phyloP scores from a whole-genome alignment of 1,140 invertebrate species.

The Saccostrea cuccullata region DNA sequence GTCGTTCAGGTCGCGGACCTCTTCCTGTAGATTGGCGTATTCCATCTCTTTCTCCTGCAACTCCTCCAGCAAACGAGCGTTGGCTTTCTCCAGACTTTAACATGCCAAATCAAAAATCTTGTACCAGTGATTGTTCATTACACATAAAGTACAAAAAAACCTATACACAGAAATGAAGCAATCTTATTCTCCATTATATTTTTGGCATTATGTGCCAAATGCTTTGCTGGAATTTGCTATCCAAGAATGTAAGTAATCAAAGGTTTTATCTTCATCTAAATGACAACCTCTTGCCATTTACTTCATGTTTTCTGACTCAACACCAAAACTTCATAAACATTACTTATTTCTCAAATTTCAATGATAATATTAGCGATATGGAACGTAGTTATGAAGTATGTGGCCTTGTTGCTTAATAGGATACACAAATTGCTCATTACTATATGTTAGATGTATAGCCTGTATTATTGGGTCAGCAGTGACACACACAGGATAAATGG shows the following conservation, averaged over 20 bases:
- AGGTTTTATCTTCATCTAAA: neutral
- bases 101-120: neutral
- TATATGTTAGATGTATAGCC: neutral
- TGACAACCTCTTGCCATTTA: neutral
- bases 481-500: constrained; percentile 7
- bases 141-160: neutral
- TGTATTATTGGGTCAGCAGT: constrained; percentile 18
- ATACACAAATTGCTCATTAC: neutral
- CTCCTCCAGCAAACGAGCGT: constrained; percentile 66
- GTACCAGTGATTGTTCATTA: neutral
- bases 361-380: neutral
- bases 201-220: neutral
- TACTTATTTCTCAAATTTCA: constrained; percentile 1
- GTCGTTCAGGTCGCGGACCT: constrained; percentile 68
- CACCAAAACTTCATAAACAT: neutral
- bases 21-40: constrained; percentile 67
- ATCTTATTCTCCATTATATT: neutral
- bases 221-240: neutral
- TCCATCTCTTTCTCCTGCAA: constrained; percentile 69
- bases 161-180: too few species aligned
- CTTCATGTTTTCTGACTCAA: neutral
- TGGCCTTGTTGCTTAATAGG: neutral
- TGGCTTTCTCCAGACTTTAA: constrained; percentile 72
- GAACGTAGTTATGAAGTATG: constrained; percentile 3
- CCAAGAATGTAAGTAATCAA: neutral